Base-by-base conservation (phyloP, 2,888 invertebrate species). In the Invenusta paracnida region DNA sequence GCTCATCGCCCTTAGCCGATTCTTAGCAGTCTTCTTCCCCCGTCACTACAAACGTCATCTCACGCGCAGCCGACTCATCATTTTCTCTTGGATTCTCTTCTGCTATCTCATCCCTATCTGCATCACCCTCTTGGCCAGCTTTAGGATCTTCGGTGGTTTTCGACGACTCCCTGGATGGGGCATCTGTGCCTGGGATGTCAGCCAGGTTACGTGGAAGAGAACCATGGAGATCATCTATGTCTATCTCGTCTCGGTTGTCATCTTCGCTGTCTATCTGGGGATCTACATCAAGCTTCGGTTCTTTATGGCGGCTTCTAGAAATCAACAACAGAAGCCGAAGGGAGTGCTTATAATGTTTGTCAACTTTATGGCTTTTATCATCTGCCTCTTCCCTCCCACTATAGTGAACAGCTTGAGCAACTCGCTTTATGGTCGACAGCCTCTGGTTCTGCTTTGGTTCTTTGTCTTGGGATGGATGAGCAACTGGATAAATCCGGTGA, bases 131-230 rank as follows among this genome's bases (percentile, higher is more conserved):
- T 29, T 82, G 1, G 82, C 82, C 2, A 30, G 30, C 27, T 25
- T 29, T 2, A 30, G 2, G 13, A 29, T 82, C 29, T 82, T 82
- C 31, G 82, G 82, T 1, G 82, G 82, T 1, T 82, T 82, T 29
- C 29, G 82, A 82, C 13, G 82, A 82, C 82, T 82, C 29, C 30
- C 82, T 29, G 30, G 29, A 5, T 82, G 82, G 82, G 82, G 82
- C 2, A 30, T 82, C 13, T 82, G 82, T 82, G 82, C 82, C 13
- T 82, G 82, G 82, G 82, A 82, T 29, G 31, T 30, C n/a, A 82
- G 27, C 17, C 29, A 82, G 29, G 2, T 30, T 2, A 27, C 23
- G 5, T 82, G 82, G 82, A 82, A 82, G 25, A 2, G 82, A 82
- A 27, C 27, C 13, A 30, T 82, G 29, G 82, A 82, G n/a, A 82